Evolutionary conservation across 1,140 invertebrate species (phyloP), one percentile per base, ranked within the genome.

Genomic region (Acyrthosiphon pisum): DNA sequence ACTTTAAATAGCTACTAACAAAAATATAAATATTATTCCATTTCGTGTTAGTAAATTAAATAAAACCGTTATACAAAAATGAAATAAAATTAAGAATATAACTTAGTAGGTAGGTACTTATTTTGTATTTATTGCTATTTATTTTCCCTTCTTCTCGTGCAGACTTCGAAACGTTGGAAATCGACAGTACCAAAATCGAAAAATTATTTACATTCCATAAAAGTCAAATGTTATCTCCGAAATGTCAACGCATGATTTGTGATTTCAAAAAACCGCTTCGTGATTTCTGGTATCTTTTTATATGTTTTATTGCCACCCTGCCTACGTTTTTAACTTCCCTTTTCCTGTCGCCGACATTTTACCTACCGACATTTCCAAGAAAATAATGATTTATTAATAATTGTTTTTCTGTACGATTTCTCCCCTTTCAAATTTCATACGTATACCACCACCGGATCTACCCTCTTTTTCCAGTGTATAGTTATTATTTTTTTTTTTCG

Each of bases 371-470:
- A 84, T 92, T 92, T 92, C 91, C 46, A 92, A 92, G 91, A 84
- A 92, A 92, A 92, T 92, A 92, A 92, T 92, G 91, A 92, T 92
- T 92, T 92, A 92, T 92, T 92, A 92, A 92, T 92, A 92, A 92
- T 92, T 92, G 91, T 92, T 92, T 90, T 92, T 92, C 91, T 92
- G 91, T 92, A 92, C 81, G 91, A 84, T 92, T 92, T 92, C 91
- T 86, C 91, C 91, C 91, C 91, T 91, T 91, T 90, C 89, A 90
- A 90, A 90, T 90, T 81, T 91, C 90, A 81, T 91, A 81, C 90
- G 90, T 48, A 76, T 76, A 76, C 60, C 11, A 76, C 60, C 60
- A 18, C n/a, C 30, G 1, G 60, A 76, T n/a, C 60, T 76, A 26
- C 90, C 90, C 68, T 91, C 41, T 81, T 44, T 46, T 50, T 50